Conservation (phyloP, 2,797 vertebrate genomes). For the Tragelaphus oryx region DNA sequence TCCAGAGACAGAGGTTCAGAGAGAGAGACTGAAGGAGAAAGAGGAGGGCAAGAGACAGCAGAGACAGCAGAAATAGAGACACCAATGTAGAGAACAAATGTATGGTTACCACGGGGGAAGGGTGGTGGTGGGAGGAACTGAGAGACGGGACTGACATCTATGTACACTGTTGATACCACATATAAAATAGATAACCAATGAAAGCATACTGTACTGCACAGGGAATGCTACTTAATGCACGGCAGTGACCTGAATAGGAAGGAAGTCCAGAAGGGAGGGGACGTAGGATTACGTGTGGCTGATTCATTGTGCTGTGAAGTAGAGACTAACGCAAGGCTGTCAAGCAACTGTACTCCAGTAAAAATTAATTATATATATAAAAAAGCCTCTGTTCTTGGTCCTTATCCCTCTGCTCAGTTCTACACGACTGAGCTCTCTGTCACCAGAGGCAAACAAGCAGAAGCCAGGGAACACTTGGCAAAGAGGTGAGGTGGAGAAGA, state of each 20-base stretch:
- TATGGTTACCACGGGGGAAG: neutral
- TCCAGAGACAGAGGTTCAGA: neutral
- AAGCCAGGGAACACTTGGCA: neutral
- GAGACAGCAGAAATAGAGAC: neutral
- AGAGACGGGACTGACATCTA: neutral
- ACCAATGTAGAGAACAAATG: neutral
- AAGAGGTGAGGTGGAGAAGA: neutral
- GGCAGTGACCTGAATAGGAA: neutral
- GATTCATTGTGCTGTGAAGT: neutral
- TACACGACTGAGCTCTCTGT: neutral
- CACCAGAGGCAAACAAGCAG: neutral
- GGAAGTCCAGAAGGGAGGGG: neutral
- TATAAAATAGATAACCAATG: neutral
- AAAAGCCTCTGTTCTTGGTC: fast-evolving
- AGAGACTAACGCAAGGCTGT: neutral
- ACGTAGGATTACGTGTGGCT: neutral
- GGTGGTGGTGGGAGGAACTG: neutral
- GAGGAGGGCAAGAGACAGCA: fast-evolving
- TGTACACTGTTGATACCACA: neutral
- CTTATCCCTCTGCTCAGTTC: neutral
- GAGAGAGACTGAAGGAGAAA: neutral
- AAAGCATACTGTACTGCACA: neutral
- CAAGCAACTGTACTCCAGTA: neutral
- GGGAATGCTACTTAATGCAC: neutral
- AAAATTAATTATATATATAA: neutral